phyloP scores from a whole-genome alignment of 2,113 vertebrate genomes.

The Chaetura pelagica region DNA sequence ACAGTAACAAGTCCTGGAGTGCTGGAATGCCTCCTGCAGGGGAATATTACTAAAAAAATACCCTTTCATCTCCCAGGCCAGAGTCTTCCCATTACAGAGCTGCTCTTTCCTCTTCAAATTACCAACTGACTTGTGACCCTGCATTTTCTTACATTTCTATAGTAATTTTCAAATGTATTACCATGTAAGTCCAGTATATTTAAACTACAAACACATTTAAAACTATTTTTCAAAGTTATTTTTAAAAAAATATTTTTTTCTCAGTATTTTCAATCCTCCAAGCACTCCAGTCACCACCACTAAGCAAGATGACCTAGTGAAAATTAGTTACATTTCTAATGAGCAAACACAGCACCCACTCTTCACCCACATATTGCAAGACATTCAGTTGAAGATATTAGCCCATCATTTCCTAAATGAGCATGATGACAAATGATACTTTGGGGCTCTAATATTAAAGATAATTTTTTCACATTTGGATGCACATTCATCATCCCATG shows the following conservation, averaged over 20 bases:
- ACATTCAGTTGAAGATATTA: neutral
- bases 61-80: neutral
- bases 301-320: neutral
- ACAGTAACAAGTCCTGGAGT: neutral
- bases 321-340: neutral
- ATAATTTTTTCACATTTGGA: neutral
- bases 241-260: neutral
- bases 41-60: neutral
- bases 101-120: neutral
- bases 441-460: neutral
- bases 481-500: neutral
- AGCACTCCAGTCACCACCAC: neutral
- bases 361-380: neutral
- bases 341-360: neutral
- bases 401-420: neutral
- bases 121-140: neutral
- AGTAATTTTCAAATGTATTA: neutral
- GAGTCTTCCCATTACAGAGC: neutral
- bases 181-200: neutral
- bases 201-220: neutral
- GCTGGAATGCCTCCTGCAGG: neutral
- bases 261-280: neutral
- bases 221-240: neutral
- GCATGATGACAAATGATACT: neutral
- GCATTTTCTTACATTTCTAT: neutral